Conservation (phyloP, 2,888 invertebrate species). For the Cosmorhoe ocellata region DNA sequence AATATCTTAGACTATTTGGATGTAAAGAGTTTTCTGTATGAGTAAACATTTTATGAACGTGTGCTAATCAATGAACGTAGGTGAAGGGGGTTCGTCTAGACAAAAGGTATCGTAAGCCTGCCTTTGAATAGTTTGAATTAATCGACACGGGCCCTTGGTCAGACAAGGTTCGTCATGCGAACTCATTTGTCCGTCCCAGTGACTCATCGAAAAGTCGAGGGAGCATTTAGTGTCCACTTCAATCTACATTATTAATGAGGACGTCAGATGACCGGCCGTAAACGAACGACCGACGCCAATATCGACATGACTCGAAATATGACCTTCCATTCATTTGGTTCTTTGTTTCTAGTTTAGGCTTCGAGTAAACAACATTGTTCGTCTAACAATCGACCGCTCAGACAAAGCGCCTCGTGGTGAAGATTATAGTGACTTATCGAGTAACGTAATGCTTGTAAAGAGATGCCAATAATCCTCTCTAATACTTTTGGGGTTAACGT, state of each 20-base stretch:
- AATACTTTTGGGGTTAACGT: constrained; percentile 61
- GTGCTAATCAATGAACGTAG: constrained; percentile 35
- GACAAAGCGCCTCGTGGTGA: constrained; percentile 55
- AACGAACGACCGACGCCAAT: constrained; percentile 31
- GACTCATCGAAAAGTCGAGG: constrained; percentile 66
- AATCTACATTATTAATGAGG: constrained; percentile 51
- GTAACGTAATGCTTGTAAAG: constrained; percentile 67
- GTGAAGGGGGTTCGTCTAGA: constrained; percentile 36
- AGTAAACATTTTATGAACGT: constrained; percentile 4
- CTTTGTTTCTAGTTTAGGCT: constrained; percentile 24
- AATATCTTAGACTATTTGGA: too few relatives aligned
- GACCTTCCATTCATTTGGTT: constrained; percentile 21
- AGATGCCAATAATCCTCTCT: constrained; percentile 71
- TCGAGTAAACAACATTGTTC: constrained; percentile 34
- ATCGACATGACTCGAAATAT: constrained; percentile 17
- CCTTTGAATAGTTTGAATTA: constrained; percentile 48
- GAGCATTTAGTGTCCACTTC: constrained; percentile 37
- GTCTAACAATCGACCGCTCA: constrained; percentile 34
- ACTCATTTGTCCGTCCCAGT: constrained; percentile 62
- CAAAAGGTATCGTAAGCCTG: constrained; percentile 43
- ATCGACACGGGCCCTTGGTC: constrained; percentile 56
- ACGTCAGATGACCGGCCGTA: constrained; percentile 53
- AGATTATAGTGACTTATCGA: constrained; percentile 70
- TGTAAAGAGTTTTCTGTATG: too few relatives aligned
- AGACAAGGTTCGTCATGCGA: constrained; percentile 45